phyloP scores from a whole-genome alignment of 2,113 vertebrate genomes.

The Solenodon paradoxus region DNA sequence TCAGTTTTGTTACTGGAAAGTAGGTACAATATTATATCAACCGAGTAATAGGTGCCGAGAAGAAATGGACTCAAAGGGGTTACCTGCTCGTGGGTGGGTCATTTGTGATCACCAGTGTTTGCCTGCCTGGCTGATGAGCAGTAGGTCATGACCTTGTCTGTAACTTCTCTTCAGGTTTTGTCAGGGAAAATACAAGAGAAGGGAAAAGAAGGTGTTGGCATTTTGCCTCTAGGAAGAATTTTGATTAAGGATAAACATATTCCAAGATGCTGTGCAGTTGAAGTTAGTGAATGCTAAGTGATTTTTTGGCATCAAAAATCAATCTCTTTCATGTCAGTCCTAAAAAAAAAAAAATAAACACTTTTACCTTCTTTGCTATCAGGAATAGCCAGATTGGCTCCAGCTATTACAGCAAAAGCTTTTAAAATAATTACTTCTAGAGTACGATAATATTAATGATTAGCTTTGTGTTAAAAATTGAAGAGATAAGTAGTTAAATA shows the following conservation, averaged over 20 bases:
- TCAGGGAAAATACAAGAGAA: neutral
- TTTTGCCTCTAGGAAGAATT: constrained; percentile 66
- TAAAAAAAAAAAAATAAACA: constrained; percentile 76
- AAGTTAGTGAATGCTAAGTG: constrained; percentile 74
- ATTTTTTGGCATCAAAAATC: constrained; percentile 78
- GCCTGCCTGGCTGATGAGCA: neutral
- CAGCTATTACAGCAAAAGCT: constrained; percentile 77
- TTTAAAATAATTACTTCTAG: constrained; percentile 80
- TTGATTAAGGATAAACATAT: constrained; percentile 76
- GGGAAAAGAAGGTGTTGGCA: constrained; percentile 53
- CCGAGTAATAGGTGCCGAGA: neutral
- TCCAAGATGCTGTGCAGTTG: constrained; percentile 65
- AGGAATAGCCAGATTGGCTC: constrained; percentile 73
- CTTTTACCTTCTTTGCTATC: constrained; percentile 67
- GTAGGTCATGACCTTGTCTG: constrained; percentile 51
- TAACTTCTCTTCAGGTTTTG: constrained; percentile 9
- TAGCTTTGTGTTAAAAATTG: constrained; percentile 77
- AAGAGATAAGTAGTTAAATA: constrained; percentile 79
- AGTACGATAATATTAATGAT: constrained; percentile 76
- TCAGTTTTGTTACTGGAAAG: neutral
- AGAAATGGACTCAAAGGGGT: neutral
- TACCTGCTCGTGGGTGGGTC: neutral
- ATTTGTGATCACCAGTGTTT: neutral
- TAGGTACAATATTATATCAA: neutral
- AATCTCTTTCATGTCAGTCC: constrained; percentile 74